A percentile compares a stretch with the other conserved stretches of the same genome.
phyloP scores from a whole-genome alignment of 2,888 invertebrate species.

The Luperina nickerlii region DNA sequence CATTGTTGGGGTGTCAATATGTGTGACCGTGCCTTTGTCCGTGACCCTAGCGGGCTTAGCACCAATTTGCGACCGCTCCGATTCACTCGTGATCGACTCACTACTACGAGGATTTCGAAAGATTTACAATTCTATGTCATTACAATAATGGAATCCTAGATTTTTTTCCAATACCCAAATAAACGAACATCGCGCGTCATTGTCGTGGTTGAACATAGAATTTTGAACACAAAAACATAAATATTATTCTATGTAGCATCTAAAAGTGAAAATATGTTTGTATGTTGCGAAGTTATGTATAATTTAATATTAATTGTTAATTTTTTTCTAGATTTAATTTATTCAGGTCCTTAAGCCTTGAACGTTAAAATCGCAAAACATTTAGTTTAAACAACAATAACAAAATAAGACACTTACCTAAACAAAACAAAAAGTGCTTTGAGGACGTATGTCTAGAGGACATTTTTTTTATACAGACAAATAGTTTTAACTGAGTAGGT shows the following conservation, averaged over 20 bases:
- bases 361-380: slow-evolving; percentile 48
- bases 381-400: slow-evolving; percentile 13
- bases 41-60: slow-evolving; percentile 87
- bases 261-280: slow-evolving; percentile 7
- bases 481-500: slow-evolving; percentile 22
- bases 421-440: slow-evolving; percentile 23
- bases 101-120: slow-evolving; percentile 75
- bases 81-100: slow-evolving; percentile 83
- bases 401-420: not conserved
- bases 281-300: slow-evolving; percentile 5
- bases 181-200: slow-evolving; percentile 22
- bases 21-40: slow-evolving; percentile 89
- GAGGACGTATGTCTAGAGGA: slow-evolving; percentile 45
- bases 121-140: slow-evolving; percentile 76
- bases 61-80: slow-evolving; percentile 87
- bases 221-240: not conserved
- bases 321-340: slow-evolving; percentile 41
- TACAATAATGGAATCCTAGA: slow-evolving; percentile 73
- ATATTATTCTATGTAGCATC: slow-evolving; percentile 1
- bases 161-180: slow-evolving; percentile 45
- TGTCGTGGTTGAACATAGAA: slow-evolving; percentile 19
- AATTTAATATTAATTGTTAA: slow-evolving; percentile 22
- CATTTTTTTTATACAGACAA: slow-evolving; percentile 36
- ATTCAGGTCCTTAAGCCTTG: slow-evolving; percentile 46
- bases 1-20: slow-evolving; percentile 90